phyloP scores from a whole-genome alignment of 2,113 vertebrate species.

The Lota lota region DNA sequence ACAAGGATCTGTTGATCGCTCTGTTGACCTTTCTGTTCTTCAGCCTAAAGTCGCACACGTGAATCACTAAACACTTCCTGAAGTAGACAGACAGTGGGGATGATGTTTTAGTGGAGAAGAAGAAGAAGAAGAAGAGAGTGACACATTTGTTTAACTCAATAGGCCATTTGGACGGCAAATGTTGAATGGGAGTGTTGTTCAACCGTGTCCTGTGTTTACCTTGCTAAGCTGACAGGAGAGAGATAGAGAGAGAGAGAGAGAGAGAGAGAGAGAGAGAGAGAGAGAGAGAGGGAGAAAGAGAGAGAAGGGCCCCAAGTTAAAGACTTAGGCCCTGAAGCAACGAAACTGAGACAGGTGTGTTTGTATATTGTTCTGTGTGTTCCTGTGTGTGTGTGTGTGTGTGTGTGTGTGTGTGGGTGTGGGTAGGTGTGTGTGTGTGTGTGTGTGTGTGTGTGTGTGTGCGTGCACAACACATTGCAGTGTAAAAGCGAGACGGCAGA shows the following conservation, averaged over 20 bases:
- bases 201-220: slow-evolving; percentile 34
- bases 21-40: no score
- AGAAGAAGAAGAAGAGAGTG: slow-evolving; percentile 1
- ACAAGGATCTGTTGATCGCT: no score
- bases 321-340: slow-evolving; percentile 18
- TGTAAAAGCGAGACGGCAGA: not conserved
- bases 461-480: not conserved
- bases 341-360: slow-evolving; percentile 26
- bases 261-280: no score
- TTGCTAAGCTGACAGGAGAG: slow-evolving; percentile 32
- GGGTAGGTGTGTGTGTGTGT: slow-evolving; percentile 4
- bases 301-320: slow-evolving; percentile 2
- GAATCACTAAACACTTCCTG: slow-evolving; percentile 14
- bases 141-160: slow-evolving; percentile 30
- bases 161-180: slow-evolving; percentile 18
- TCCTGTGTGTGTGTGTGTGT: not conserved
- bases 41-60: not conserved
- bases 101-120: not conserved
- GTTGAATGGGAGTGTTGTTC: slow-evolving; percentile 10
- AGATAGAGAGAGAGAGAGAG: no score
- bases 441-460: not conserved
- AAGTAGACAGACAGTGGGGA: slow-evolving; percentile 35
- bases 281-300: no score
- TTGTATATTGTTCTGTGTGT: not conserved
- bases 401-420: slow-evolving; percentile 3